Percentiles rank a stretch among this genome's conserved stretches.
These are phyloP conservation scores for Macrotus californicus DNA, from an alignment of 2,113 vertebrate genomes.

Conservation along the genomic window DNA sequence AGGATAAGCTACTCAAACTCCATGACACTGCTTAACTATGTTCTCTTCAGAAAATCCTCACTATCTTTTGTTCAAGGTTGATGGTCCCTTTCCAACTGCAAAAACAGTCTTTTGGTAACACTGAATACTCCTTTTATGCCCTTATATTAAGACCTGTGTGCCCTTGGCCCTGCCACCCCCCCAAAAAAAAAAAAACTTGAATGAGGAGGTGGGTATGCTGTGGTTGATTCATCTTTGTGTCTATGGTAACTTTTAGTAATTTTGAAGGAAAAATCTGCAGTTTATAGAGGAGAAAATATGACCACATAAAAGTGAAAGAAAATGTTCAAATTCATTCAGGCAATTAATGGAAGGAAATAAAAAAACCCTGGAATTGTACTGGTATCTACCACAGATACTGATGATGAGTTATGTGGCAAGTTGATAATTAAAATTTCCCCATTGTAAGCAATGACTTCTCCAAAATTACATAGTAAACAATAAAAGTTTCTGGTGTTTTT, in stretches of 20 bases:
- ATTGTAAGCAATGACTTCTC: not conserved
- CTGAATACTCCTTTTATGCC: not conserved
- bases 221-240: not conserved
- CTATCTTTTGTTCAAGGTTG: not conserved
- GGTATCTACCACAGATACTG: not conserved
- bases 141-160: not conserved
- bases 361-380: not conserved
- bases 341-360: not conserved
- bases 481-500: not conserved
- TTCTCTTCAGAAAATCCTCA: not conserved
- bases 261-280: not conserved
- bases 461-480: not conserved
- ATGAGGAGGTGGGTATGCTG: not conserved
- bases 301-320: not conserved
- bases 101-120: not conserved
- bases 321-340: not conserved
- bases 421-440: not conserved
- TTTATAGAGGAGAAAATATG: not conserved
- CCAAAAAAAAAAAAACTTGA: not conserved
- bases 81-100: not conserved
- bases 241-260: not conserved
- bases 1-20: not conserved
- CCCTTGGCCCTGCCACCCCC: fast-evolving
- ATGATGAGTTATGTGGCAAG: not conserved
- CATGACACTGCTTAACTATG: not conserved